Conservation (phyloP, 1,140 invertebrate species). For the Lithobius niger region DNA sequence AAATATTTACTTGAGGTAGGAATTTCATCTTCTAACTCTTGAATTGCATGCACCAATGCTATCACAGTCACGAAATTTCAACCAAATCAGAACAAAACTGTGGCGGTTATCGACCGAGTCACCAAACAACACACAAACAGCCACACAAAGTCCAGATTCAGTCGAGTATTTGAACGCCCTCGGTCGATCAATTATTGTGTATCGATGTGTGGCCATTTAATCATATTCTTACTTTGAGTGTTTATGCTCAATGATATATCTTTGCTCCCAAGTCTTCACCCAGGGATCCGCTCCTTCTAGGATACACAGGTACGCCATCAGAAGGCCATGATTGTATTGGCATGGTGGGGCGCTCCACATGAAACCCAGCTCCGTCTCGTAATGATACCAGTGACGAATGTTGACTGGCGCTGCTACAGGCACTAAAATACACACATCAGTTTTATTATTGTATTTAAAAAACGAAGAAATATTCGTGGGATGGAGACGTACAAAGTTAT, state of each 20-base stretch:
- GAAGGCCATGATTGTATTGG: not conserved
- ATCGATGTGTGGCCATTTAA: too few relatives aligned
- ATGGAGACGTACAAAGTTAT: not conserved
- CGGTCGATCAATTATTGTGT: too few relatives aligned
- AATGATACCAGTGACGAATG: not conserved
- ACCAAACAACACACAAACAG: too few relatives aligned
- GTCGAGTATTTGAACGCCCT: too few relatives aligned
- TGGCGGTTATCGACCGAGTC: too few relatives aligned
- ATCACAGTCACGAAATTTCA: too few relatives aligned
- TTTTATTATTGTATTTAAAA: not conserved
- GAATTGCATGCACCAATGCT: too few relatives aligned
- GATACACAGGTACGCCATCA: not conserved
- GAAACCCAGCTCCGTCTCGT: slow-evolving; percentile 2
- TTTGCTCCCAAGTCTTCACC: not conserved
- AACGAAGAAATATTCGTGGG: not conserved
- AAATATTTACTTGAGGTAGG: too few relatives aligned
- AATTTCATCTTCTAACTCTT: too few relatives aligned
- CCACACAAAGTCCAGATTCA: too few relatives aligned
- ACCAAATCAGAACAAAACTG: too few relatives aligned
- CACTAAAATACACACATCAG: not conserved
- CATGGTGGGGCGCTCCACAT: not conserved
- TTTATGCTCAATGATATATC: slow-evolving; percentile 5
- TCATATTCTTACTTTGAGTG: not conserved
- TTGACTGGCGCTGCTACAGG: not conserved
- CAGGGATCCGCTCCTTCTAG: slow-evolving; percentile 1